These are phyloP conservation scores for Struthidea cinerea DNA, from an alignment of 2,113 vertebrate genomes.

Conservation along the genomic window DNA sequence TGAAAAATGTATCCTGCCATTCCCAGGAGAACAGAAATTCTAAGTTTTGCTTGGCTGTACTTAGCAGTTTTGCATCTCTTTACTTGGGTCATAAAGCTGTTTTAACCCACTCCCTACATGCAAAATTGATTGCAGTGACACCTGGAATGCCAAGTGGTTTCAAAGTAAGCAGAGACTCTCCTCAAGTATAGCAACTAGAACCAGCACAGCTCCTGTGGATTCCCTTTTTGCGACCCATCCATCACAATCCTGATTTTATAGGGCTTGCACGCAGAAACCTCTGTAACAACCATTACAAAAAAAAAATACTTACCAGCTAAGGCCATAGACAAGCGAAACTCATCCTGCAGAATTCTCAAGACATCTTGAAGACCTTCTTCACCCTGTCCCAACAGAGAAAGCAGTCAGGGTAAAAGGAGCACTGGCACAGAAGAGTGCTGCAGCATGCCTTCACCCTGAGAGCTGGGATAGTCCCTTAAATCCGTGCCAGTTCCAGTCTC, in stretches of 20 bases:
- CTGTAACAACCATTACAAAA: neutral
- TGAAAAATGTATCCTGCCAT: neutral
- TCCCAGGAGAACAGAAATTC: neutral
- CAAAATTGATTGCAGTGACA: neutral
- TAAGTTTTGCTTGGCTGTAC: neutral
- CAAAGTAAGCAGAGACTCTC: neutral
- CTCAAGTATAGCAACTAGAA: neutral
- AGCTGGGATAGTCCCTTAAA: slow-evolving; percentile 5
- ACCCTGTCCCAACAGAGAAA: slow-evolving; percentile 72
- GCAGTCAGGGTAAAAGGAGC: neutral
- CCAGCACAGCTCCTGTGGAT: neutral
- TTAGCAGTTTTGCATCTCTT: neutral
- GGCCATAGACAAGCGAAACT: slow-evolving; percentile 87
- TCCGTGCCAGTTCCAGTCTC: neutral
- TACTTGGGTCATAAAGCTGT: neutral
- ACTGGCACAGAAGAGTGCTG: neutral
- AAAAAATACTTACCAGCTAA: slow-evolving; percentile 77
- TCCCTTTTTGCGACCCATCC: neutral
- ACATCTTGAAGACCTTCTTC: slow-evolving; percentile 85
- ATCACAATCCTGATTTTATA: neutral
- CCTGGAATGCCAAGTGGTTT: neutral
- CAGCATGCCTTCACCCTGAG: neutral
- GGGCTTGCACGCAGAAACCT: neutral
- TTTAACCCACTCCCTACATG: neutral
- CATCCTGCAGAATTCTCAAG: slow-evolving; percentile 87